Evolutionary conservation across 2,113 vertebrate species (phyloP), one percentile per base, ranked within the genome.

Genomic region (Tetrao urogallus): DNA sequence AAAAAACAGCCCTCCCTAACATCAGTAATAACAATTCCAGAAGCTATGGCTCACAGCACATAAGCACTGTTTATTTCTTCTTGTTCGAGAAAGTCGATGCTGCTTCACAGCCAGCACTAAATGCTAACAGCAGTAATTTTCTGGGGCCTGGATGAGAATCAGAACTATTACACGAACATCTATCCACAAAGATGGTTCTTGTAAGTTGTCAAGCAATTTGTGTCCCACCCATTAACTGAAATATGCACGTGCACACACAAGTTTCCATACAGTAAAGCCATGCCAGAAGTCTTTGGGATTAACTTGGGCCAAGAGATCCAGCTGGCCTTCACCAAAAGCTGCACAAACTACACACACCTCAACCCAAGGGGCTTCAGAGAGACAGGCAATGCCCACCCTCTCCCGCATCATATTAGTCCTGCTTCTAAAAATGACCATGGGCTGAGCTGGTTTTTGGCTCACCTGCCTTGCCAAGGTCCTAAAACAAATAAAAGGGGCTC

Each of bases 311-410:
- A 64, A 60, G 72, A 65, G 56, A 81, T 13, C 2, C 48, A 65
- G 21, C 2, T 6, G 5, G 36, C 13, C 52, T 72, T 48, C 27
- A 16, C 10, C 28, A 10, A 8, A 65, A 66, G 38, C 7, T 54
- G 47, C 76, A 86, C 8, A 70, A 47, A 25, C 14, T 22, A 24
- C 18, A 21, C 7, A 8, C 17, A 67, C 9, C 16, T n/a, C n/a
- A n/a, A 2, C 54, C 8, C 3, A 0, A 0, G 0, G 42, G 25
- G n/a, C 8, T 36, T 75, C n/a, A 28, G 17, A 43, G 22, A 27
- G 47, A 18, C 18, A 56, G 43, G 27, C 6, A 38, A 34, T 17
- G 28, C 16, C n/a, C 36, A 77, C 14, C 27, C 11, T 58, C 11
- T 8, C 0, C 50, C 61, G 5, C 67, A 89, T 1, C 3, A 1